Evolutionary conservation across 2,888 invertebrate genomes (phyloP).

Genomic region (Caenorhabditis sp.): DNA sequence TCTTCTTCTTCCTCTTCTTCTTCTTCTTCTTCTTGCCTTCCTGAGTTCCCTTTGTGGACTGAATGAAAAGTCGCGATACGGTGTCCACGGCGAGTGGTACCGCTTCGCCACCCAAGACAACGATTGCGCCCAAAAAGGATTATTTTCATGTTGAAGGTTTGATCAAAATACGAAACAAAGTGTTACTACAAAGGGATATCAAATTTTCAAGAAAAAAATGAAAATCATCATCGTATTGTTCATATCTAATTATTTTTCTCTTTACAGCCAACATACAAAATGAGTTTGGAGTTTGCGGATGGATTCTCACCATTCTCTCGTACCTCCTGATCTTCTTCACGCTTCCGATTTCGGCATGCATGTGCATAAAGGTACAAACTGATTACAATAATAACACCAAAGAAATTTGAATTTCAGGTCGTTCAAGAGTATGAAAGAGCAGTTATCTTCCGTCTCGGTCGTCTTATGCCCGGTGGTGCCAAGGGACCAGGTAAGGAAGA

Average conservation of each 20-base stretch:
- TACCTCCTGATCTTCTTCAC: conserved; percentile 77
- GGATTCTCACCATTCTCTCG: conserved; percentile 78
- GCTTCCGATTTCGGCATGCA: conserved; percentile 77
- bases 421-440: conserved; percentile 84
- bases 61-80: conserved; percentile 55
- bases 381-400: conserved; percentile 2
- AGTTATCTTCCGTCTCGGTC: conserved; percentile 90
- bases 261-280: conserved; percentile 79
- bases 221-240: background rate
- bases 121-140: conserved; percentile 43
- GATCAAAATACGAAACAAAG: background rate
- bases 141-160: conserved; percentile 61
- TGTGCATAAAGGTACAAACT: conserved; percentile 76
- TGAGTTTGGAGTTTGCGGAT: conserved; percentile 79
- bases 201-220: background rate
- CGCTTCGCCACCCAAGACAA: conserved; percentile 38
- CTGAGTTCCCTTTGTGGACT: conserved; percentile 34
- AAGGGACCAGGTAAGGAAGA: conserved; percentile 82
- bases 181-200: background rate
- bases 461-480: conserved; percentile 85
- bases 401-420: conserved; percentile 64
- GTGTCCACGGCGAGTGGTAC: conserved; percentile 42
- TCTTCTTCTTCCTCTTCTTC: conserved; percentile 39
- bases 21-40: background rate
- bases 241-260: background rate